Conservation (phyloP, 53 echinoderm and acorn worm genomes). For the Crossaster papposus region DNA sequence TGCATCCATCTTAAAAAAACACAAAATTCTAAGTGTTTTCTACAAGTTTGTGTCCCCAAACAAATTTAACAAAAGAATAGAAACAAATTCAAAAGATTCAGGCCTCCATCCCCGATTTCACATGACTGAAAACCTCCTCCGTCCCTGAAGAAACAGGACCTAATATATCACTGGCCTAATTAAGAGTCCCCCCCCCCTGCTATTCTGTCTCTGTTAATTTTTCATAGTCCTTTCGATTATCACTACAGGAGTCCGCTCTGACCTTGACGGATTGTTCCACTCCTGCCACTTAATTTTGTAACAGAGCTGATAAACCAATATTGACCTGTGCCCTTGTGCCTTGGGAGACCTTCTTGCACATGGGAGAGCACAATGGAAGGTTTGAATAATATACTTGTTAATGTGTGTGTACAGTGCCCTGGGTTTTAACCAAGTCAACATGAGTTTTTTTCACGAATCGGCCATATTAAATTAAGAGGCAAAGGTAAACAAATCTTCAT, state of each 20-base stretch:
- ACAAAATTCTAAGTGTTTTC: too few relatives aligned
- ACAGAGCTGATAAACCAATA: conserved; percentile 40
- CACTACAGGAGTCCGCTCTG: not conserved
- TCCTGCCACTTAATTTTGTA: conserved; percentile 41
- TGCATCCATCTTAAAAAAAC: too few relatives aligned
- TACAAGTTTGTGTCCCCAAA: too few relatives aligned
- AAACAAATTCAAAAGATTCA: not conserved
- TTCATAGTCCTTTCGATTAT: not conserved
- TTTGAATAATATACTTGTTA: conserved; percentile 34
- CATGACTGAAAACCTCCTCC: too few relatives aligned
- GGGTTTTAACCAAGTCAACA: not conserved
- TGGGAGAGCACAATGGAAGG: not conserved
- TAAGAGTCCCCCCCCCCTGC: conserved; percentile 8
- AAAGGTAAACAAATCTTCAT: too few relatives aligned
- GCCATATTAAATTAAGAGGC: too few relatives aligned
- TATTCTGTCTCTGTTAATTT: not conserved
- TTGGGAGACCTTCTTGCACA: conserved; percentile 25
- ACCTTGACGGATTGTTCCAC: conserved; percentile 44
- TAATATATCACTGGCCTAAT: conserved; percentile 25
- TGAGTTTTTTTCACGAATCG: too few relatives aligned
- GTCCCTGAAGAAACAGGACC: not conserved
- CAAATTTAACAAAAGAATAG: too few relatives aligned
- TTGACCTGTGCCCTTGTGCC: conserved; percentile 27
- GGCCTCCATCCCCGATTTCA: too few relatives aligned
- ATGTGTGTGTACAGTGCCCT: not conserved